A percentile compares a stretch with the other conserved stretches of the same genome.
Evolutionary conservation across 1,140 invertebrate species (phyloP).

Genomic region (Campoletis sonorensis): DNA sequence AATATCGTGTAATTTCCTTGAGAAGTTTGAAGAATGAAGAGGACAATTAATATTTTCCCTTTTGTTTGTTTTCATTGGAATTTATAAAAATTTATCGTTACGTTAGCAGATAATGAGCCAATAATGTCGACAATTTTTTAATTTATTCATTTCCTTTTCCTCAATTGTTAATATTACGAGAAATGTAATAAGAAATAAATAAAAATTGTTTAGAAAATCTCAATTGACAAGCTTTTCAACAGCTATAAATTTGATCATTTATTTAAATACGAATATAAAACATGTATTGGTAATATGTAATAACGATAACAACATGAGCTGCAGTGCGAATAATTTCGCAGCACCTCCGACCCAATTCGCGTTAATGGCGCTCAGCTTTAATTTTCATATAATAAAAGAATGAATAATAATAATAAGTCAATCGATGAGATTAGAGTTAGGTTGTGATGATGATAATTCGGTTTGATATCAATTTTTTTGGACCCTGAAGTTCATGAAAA

Average conservation of each 20-base stretch:
- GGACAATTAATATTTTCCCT: no score
- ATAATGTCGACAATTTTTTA: no score
- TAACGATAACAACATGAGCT: conserved; percentile 26
- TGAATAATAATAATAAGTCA: background rate
- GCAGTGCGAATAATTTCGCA: conserved; percentile 12
- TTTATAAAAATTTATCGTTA: no score
- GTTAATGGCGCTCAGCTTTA: conserved; percentile 21
- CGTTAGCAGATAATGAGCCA: no score
- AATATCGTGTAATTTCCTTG: no score
- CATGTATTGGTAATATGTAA: conserved; percentile 24
- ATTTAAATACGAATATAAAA: background rate
- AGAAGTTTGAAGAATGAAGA: no score
- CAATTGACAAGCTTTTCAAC: background rate
- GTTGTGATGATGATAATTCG: background rate
- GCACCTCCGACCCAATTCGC: conserved; percentile 52
- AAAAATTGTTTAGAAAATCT: no score
- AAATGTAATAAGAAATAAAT: no score
- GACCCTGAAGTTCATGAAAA: background rate
- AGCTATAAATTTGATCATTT: background rate
- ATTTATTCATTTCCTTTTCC: no score
- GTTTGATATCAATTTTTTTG: background rate
- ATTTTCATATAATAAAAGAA: no score
- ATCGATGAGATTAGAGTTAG: background rate
- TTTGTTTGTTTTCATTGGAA: no score
- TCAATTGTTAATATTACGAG: no score